A percentile compares a stretch with the other conserved stretches of the same genome.
Evolutionary conservation across 2,113 vertebrate species (phyloP).

Genomic region (Cyphomyrus plagiostoma): DNA sequence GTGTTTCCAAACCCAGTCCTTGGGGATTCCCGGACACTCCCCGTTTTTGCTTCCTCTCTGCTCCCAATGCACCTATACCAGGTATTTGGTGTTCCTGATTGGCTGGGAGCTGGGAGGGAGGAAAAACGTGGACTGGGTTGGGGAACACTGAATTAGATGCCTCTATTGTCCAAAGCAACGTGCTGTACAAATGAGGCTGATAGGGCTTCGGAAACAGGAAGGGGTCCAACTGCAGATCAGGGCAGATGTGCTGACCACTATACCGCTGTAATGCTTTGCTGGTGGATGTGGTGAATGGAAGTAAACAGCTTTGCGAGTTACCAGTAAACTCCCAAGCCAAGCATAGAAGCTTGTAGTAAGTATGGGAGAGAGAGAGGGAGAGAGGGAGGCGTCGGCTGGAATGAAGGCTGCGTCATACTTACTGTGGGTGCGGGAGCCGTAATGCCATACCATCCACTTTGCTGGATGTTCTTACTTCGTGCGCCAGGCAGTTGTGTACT

Average conservation of each 20-base stretch:
- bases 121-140: too few species aligned
- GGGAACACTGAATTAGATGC: neutral
- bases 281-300: slow-evolving; percentile 32
- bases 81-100: too few species aligned
- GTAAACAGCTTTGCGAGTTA: slow-evolving; percentile 36
- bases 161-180: neutral
- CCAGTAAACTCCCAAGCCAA: slow-evolving; percentile 51
- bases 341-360: slow-evolving; percentile 16
- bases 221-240: neutral
- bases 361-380: neutral
- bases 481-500: neutral
- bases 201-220: slow-evolving; percentile 8
- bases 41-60: too few species aligned
- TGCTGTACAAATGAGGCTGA: neutral
- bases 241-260: neutral
- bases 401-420: slow-evolving; percentile 1
- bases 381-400: slow-evolving; percentile 9
- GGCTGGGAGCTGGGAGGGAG: too few species aligned
- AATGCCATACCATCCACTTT: neutral
- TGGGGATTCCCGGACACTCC: too few species aligned
- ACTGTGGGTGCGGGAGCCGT: neutral
- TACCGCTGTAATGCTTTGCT: neutral
- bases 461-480: neutral
- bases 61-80: too few species aligned
- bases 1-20: too few species aligned